Conservation (phyloP, 2,113 vertebrate genomes). For the Electrona antarctica region DNA sequence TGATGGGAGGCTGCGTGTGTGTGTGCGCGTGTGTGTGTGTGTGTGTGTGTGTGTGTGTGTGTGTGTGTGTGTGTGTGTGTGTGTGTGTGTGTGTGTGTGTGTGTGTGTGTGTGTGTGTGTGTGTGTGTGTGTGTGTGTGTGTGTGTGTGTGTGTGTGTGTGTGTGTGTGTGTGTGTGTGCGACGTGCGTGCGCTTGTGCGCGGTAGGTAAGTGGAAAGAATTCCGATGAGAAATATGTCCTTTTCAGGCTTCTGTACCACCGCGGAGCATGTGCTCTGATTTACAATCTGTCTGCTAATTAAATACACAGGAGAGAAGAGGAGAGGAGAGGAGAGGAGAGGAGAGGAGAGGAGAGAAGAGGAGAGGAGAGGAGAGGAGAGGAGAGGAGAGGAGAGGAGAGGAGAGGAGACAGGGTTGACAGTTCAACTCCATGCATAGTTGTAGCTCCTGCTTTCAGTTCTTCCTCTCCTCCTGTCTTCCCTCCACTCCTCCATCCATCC, state of each 20-base stretch:
- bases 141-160: conserved; percentile 14
- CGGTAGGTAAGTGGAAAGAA: conserved; percentile 56
- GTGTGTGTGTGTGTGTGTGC: conserved; percentile 14
- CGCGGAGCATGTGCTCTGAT: too few relatives aligned
- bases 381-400: too few relatives aligned
- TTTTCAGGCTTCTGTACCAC: conserved; percentile 57
- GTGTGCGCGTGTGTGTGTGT: conserved; percentile 14
- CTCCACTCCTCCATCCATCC: too few relatives aligned
- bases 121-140: conserved; percentile 1
- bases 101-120: conserved; percentile 10
- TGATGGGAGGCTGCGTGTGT: neutral
- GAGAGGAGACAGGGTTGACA: too few relatives aligned
- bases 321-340: too few relatives aligned
- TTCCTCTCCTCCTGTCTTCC: conserved; percentile 28
- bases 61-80: conserved; percentile 27
- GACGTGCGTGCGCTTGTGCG: conserved; percentile 46
- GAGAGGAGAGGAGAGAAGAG: too few relatives aligned
- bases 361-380: too few relatives aligned
- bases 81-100: neutral
- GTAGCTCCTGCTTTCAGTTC: conserved; percentile 29
- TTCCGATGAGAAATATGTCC: conserved; percentile 50
- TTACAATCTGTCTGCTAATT: too few relatives aligned
- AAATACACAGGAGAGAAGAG: too few relatives aligned
- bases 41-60: conserved; percentile 16
- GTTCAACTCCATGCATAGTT: too few relatives aligned